A percentile compares a stretch with the other conserved stretches of the same genome.
Evolutionary conservation across 2,888 invertebrate genomes (phyloP).

Genomic region (Lepidocyrtoides sp.): DNA sequence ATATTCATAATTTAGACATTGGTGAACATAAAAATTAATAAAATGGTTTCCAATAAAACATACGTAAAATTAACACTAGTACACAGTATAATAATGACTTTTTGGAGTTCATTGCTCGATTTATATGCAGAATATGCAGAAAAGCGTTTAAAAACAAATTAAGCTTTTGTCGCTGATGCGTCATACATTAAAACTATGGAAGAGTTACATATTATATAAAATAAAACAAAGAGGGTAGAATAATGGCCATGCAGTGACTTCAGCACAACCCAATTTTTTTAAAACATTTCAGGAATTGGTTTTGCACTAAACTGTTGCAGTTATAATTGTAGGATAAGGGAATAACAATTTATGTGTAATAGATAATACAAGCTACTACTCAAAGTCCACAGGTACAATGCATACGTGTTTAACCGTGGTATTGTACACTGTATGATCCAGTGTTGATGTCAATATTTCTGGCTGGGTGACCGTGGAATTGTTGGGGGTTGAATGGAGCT

Average conservation of each 20-base stretch:
- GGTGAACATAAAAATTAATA: constrained; percentile 23
- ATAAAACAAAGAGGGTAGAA: constrained; percentile 15
- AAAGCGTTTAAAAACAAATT: no score
- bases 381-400: background rate
- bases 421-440: constrained; percentile 87
- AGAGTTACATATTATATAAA: background rate
- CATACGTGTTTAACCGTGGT: constrained; percentile 33
- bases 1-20: constrained; percentile 45
- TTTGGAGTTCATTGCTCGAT: background rate
- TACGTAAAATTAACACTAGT: background rate
- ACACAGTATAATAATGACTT: constrained; percentile 30
- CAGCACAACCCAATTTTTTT: background rate
- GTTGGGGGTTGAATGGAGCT: constrained; percentile 82
- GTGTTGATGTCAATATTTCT: constrained; percentile 91
- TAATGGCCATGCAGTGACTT: constrained; percentile 1
- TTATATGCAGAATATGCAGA: no score
- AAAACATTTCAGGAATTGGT: background rate
- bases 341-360: background rate
- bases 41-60: constrained; percentile 16
- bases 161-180: background rate
- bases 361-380: background rate
- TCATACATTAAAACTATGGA: background rate
- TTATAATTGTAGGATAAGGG: background rate
- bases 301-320: background rate
- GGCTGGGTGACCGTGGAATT: constrained; percentile 90